These are phyloP conservation scores for Rhinopithecus roxellana DNA, from an alignment of 2,113 vertebrate species.

Conservation along the genomic window DNA sequence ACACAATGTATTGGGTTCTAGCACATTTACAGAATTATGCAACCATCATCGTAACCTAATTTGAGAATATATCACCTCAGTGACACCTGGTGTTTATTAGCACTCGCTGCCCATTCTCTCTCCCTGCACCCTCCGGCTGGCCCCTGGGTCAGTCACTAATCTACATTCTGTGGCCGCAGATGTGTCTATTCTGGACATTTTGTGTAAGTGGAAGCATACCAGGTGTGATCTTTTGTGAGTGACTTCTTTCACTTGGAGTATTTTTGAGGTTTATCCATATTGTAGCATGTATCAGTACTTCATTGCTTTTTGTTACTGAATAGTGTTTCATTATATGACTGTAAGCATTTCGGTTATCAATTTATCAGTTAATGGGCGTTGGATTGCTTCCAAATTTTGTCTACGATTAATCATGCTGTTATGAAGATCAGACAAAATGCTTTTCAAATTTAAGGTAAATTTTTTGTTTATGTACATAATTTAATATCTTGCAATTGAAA, in stretches of 20 bases:
- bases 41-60: neutral
- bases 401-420: neutral
- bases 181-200: neutral
- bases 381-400: neutral
- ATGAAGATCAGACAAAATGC: neutral
- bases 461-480: neutral
- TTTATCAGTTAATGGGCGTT: neutral
- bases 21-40: neutral
- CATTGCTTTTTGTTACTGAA: neutral
- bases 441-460: neutral
- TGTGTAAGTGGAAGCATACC: neutral
- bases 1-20: neutral
- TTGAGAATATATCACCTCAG: neutral
- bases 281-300: neutral
- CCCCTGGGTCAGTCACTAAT: neutral
- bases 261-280: neutral
- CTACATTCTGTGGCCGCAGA: neutral
- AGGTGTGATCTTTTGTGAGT: neutral
- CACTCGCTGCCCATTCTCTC: neutral
- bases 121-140: neutral
- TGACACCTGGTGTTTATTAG: neutral
- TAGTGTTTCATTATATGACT: neutral
- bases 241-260: neutral
- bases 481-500: neutral
- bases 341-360: neutral